These are phyloP conservation scores for Globodera rostochiensis DNA, from an alignment of 1,140 invertebrate species.

Conservation along the genomic window DNA sequence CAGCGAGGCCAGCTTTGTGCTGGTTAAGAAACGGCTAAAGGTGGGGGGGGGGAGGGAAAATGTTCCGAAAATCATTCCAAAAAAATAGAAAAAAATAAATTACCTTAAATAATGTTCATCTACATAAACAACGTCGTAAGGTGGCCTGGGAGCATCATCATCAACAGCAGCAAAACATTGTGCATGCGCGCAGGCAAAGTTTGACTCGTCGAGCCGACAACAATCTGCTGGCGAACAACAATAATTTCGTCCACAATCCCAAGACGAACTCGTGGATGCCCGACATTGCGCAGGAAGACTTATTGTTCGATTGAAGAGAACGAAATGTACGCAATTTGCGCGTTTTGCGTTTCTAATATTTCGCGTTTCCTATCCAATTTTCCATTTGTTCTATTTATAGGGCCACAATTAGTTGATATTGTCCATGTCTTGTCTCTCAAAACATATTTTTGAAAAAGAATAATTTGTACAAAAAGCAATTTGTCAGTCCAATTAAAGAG, in stretches of 20 bases:
- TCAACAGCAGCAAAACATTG: neutral
- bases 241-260: too few species aligned
- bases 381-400: too few species aligned
- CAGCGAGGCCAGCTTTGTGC: constrained; percentile 6
- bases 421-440: too few species aligned
- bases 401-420: too few species aligned
- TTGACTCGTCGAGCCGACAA: neutral
- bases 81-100: neutral
- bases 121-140: neutral
- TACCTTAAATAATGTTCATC: neutral
- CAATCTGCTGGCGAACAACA: neutral
- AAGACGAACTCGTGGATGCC: constrained; percentile 2
- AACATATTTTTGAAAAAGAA: too few species aligned
- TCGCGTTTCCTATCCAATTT: too few species aligned
- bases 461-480: too few species aligned
- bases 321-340: too few species aligned
- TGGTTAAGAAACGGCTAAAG: constrained; percentile 3
- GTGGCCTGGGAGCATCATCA: neutral
- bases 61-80: neutral
- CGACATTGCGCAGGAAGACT: neutral
- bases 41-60: neutral
- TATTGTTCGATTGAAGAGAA: too few species aligned
- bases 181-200: neutral
- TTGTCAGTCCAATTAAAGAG: too few species aligned
- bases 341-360: too few species aligned